Evolutionary conservation across 2,113 vertebrate species (phyloP).

Genomic region (Leptobrachium leishanense): DNA sequence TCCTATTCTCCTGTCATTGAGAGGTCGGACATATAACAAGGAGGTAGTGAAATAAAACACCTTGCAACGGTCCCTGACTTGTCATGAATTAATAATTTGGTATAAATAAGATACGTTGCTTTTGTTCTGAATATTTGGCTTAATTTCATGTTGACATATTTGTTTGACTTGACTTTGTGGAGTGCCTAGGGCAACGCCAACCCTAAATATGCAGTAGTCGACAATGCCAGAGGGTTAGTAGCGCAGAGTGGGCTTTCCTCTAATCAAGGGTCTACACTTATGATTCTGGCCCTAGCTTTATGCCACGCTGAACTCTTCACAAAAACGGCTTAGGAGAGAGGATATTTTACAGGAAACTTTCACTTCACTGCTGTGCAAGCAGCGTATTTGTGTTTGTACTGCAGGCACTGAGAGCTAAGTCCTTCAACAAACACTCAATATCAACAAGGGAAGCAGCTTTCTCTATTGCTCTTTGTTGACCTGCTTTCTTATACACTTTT

Average conservation of each 20-base stretch:
- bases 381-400: slow-evolving; percentile 48
- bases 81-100: no score
- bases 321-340: slow-evolving; percentile 23
- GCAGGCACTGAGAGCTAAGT: slow-evolving; percentile 44
- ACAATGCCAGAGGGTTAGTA: neutral
- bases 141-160: no score
- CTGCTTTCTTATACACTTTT: slow-evolving; percentile 49
- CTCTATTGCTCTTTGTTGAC: slow-evolving; percentile 49
- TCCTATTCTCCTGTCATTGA: no score
- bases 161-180: no score
- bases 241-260: neutral
- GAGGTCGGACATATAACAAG: no score
- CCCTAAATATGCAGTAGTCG: no score
- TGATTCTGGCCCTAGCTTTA: slow-evolving; percentile 20
- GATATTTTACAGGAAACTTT: slow-evolving; percentile 47
- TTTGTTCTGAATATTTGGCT: no score
- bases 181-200: no score
- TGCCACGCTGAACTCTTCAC: neutral
- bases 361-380: slow-evolving; percentile 31
- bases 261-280: neutral
- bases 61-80: no score
- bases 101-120: no score
- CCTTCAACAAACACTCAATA: slow-evolving; percentile 49
- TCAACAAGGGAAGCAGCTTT: slow-evolving; percentile 47
- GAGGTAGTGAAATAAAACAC: no score